Evolutionary conservation across 2,888 invertebrate genomes (phyloP), one percentile per base, ranked within the genome.

Genomic region (Laspeyria flexula): DNA sequence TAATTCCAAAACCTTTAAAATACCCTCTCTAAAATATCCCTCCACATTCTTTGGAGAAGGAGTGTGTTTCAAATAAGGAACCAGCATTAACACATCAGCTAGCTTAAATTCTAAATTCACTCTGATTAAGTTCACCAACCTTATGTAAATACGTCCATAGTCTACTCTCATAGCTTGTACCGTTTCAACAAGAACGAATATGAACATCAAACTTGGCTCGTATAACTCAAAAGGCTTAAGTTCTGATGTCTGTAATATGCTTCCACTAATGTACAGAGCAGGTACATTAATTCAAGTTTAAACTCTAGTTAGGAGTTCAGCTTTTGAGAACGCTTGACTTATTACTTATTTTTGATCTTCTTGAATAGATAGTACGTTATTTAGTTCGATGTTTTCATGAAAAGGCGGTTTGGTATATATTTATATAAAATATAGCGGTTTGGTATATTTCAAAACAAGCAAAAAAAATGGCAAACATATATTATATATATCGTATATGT

Each of bases 161-260:
- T 43, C 12, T 15, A n/a, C 65, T 48, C 63, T 64, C 30, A n/a
- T 67, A 10, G 11, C 61, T 70, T 63, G 43, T 51, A 41, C 65
- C 62, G 27, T 35, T 27, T 27, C 55, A 72, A 63, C 64, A 60
- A 53, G 65, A 61, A 63, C 53, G 57, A 65, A 69, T 73, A 76
- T 73, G 76, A 80, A 71, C 76, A 77, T 78, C 71, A 76, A 86
- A 86, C 77, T 85, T 83, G 50, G 63, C 69, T 80, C 79, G 77
- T 83, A 77, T 79, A 75, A 81, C 74, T 83, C 77, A 79, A 79
- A 78, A 78, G 78, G 65, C 74, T 79, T 69, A 79, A 81, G 73
- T 80, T 79, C 67, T 70, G 71, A 78, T 76, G 71, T 68, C 61
- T 75, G 71, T 77, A 74, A 65, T 59, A 70, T 49, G 48, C 46